These are phyloP conservation scores for Calephelis nemesis DNA, from an alignment of 1,140 invertebrate species.

Conservation along the genomic window DNA sequence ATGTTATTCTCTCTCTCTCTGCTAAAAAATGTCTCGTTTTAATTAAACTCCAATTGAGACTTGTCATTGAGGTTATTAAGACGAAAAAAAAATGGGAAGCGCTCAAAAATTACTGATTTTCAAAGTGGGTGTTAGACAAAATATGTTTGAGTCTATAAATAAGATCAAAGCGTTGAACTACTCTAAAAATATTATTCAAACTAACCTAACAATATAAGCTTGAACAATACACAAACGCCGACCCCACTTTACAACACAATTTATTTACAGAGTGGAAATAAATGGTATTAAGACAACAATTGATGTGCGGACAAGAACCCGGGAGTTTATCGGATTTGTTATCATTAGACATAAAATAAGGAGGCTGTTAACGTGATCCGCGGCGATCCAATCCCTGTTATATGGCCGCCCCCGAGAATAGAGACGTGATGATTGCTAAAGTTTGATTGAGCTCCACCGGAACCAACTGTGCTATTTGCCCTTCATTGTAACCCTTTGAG, in stretches of 20 bases:
- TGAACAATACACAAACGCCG: background rate
- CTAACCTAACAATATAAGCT: too few relatives aligned
- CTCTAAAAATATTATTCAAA: too few relatives aligned
- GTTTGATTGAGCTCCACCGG: slow-evolving; percentile 60
- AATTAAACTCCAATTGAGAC: too few relatives aligned
- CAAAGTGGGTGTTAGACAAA: too few relatives aligned
- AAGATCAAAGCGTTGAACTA: too few relatives aligned
- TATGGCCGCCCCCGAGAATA: slow-evolving; percentile 66
- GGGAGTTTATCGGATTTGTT: slow-evolving; percentile 36
- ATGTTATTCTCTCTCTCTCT: too few relatives aligned
- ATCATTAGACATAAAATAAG: slow-evolving; percentile 55
- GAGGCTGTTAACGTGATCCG: slow-evolving; percentile 46
- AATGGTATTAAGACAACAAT: slow-evolving; percentile 9
- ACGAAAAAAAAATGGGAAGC: too few relatives aligned
- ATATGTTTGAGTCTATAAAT: too few relatives aligned
- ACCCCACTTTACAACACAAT: slow-evolving; percentile 9
- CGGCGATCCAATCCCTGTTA: slow-evolving; percentile 37
- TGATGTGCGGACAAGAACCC: slow-evolving; percentile 21
- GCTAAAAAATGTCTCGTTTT: too few relatives aligned
- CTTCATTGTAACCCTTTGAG: slow-evolving; percentile 50
- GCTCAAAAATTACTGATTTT: too few relatives aligned
- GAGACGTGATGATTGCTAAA: slow-evolving; percentile 70
- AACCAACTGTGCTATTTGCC: too few relatives aligned
- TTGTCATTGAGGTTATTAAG: too few relatives aligned
- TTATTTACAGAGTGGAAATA: slow-evolving; percentile 18